A percentile compares a stretch with the other conserved stretches of the same genome.
Conservation (phyloP, 2,888 invertebrate species). For the Cataglyphis altisquamis region DNA sequence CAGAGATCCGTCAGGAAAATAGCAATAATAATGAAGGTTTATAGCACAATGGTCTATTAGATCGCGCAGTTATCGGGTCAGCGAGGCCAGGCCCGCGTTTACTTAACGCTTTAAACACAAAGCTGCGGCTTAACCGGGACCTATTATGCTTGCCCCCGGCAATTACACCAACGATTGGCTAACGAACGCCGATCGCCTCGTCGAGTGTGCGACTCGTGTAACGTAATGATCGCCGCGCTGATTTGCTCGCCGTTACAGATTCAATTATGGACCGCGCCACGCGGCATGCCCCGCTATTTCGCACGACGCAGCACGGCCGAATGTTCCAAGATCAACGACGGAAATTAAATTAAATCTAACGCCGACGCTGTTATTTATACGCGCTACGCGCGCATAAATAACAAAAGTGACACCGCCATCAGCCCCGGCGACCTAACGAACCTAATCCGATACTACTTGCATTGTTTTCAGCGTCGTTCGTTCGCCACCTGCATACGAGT, state of each 20-base stretch:
- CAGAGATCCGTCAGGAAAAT: not conserved
- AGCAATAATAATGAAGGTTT: not conserved
- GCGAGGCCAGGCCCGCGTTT: constrained; percentile 49
- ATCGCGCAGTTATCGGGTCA: not conserved
- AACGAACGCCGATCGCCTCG: constrained; percentile 74
- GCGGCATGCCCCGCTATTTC: constrained; percentile 69
- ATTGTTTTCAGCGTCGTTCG: constrained; percentile 34
- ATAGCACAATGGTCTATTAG: constrained; percentile 29
- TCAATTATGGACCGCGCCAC: constrained; percentile 70
- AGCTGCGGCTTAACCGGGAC: constrained; percentile 71
- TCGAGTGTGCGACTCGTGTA: constrained; percentile 70
- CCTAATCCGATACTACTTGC: constrained; percentile 50
- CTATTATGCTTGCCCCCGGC: constrained; percentile 68
- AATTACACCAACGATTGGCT: constrained; percentile 78
- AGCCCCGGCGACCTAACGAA: constrained; percentile 29
- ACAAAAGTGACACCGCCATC: constrained; percentile 56
- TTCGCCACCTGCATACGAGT: not conserved
- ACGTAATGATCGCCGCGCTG: constrained; percentile 76
- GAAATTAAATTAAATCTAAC: constrained; percentile 68
- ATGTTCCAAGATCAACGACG: constrained; percentile 61
- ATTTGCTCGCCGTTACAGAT: constrained; percentile 75
- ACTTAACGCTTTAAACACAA: constrained; percentile 69
- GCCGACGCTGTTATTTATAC: not conserved
- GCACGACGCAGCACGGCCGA: constrained; percentile 53
- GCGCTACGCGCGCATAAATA: constrained; percentile 64